Evolutionary conservation across 2,113 vertebrate genomes (phyloP).

Genomic region (Carassius auratus): DNA sequence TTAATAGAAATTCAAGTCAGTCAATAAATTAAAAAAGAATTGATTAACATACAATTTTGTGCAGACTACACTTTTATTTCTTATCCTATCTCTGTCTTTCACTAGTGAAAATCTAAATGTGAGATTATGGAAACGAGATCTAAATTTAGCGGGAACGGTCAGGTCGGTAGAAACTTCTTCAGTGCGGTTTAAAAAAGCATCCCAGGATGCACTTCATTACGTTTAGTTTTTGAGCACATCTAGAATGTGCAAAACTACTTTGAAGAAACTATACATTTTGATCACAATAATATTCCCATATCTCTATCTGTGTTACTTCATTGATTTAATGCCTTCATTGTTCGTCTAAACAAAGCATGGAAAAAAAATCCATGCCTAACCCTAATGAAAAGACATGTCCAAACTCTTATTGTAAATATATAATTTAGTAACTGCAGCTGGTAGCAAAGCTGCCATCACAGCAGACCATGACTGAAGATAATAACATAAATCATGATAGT

Average conservation of each 20-base stretch:
- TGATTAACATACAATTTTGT: too few relatives aligned
- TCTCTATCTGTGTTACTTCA: neutral
- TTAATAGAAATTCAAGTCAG: too few relatives aligned
- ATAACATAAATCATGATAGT: conserved; percentile 6
- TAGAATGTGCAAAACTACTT: neutral
- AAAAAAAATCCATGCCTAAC: too few relatives aligned
- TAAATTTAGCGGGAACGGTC: too few relatives aligned
- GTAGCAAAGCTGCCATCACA: neutral
- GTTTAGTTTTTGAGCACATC: neutral
- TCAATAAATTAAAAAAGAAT: too few relatives aligned
- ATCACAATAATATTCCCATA: neutral
- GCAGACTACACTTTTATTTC: too few relatives aligned
- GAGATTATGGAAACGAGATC: too few relatives aligned
- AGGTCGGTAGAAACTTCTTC: neutral
- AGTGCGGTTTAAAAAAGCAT: neutral
- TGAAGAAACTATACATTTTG: neutral
- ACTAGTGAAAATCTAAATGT: too few relatives aligned
- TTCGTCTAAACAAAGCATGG: neutral
- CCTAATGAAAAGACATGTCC: neutral
- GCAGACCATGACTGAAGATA: neutral
- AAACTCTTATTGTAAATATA: neutral
- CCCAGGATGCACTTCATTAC: neutral
- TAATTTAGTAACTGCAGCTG: neutral
- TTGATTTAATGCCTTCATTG: neutral
- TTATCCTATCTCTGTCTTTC: too few relatives aligned